phyloP scores from a whole-genome alignment of 2,113 vertebrate species.

The Etheostoma cragini region DNA sequence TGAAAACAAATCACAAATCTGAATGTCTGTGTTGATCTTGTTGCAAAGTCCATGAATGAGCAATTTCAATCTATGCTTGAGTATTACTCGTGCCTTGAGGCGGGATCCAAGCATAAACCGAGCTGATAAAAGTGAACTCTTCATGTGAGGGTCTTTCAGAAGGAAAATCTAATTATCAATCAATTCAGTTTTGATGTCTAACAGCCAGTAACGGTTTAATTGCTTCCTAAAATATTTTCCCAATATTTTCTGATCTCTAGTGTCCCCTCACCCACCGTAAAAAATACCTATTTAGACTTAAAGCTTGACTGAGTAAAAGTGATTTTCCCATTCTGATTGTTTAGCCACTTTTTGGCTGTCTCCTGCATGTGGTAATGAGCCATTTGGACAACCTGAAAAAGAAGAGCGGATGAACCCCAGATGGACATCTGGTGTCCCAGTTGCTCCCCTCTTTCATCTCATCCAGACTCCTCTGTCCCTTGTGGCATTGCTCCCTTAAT shows the following conservation, averaged over 20 bases:
- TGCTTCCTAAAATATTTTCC: neutral
- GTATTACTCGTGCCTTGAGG: neutral
- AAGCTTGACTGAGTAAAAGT: neutral
- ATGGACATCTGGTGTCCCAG: conserved; percentile 51
- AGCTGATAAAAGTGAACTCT: conserved; percentile 3
- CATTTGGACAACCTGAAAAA: conserved; percentile 13
- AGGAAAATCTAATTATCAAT: neutral
- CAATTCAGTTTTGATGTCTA: neutral
- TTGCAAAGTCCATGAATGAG: neutral
- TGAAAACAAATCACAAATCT: neutral
- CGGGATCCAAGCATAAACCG: neutral
- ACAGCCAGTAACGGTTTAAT: conserved; percentile 16
- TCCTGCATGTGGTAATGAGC: conserved; percentile 33
- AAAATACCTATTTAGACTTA: neutral
- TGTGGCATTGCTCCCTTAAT: conserved; percentile 7
- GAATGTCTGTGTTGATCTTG: neutral
- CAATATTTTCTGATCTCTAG: neutral
- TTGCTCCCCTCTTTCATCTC: conserved; percentile 49
- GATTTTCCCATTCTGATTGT: conserved; percentile 10
- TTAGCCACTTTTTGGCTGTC: conserved; percentile 20
- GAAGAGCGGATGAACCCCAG: conserved; percentile 17
- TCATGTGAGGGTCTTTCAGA: neutral
- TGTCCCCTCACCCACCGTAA: neutral
- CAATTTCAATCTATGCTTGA: conserved; percentile 1
- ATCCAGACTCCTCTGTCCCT: conserved; percentile 1